Evolutionary conservation across 2,888 invertebrate species (phyloP).

Genomic region (Prosopocoilus inquinatus): DNA sequence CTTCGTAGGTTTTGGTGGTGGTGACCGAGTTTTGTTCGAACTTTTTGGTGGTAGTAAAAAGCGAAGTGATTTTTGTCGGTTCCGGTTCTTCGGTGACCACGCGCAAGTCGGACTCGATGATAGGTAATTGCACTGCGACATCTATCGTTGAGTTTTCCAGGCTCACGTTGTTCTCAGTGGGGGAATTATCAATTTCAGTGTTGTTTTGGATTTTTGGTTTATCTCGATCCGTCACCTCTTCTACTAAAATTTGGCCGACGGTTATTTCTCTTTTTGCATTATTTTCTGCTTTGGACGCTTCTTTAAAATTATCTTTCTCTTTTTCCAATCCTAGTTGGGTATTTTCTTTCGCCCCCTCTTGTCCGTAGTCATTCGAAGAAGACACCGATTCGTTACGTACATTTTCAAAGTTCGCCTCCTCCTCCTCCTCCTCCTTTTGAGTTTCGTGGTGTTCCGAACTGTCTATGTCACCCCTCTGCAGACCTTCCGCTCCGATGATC

Average conservation of each 20-base stretch:
- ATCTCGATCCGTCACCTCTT: background rate
- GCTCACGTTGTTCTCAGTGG: constrained; percentile 10
- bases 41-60: background rate
- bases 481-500: constrained; percentile 51
- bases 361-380: background rate
- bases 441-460: constrained; percentile 33
- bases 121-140: constrained; percentile 19
- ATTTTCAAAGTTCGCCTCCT: background rate
- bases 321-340: background rate
- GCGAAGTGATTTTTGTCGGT: no score
- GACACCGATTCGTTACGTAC: no score
- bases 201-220: constrained; percentile 3
- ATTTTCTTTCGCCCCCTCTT: background rate
- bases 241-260: background rate
- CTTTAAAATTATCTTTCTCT: background rate
- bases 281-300: background rate
- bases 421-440: background rate
- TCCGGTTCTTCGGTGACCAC: constrained; percentile 12
- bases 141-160: constrained; percentile 18
- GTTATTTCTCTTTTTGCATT: background rate
- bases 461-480: constrained; percentile 46
- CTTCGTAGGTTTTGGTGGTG: constrained; percentile 6
- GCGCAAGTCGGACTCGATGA: constrained; percentile 9
- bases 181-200: constrained; percentile 7
- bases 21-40: constrained; percentile 5